Evolutionary conservation across 92 coral and sea anemone species (phyloP).

Genomic region (Plumapathes pennacea): DNA sequence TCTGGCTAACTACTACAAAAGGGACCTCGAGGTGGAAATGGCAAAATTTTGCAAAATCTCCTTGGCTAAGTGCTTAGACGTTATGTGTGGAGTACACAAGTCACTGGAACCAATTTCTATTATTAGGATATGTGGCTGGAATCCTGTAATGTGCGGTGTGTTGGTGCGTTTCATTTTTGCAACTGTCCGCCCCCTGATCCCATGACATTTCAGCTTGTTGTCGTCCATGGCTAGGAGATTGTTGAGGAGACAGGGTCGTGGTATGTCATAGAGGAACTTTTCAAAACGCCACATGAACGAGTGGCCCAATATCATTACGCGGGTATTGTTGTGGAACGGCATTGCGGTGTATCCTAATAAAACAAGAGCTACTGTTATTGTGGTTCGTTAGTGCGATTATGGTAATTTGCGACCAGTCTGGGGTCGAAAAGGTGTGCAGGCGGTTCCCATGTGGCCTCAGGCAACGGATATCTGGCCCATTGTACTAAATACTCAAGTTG

Average conservation of each 20-base stretch:
- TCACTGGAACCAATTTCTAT: constrained; percentile 27
- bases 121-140: not conserved
- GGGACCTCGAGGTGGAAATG: not conserved
- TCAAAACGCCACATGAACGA: constrained; percentile 13
- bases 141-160: not conserved
- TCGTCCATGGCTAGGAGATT: not conserved
- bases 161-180: not conserved
- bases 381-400: no score
- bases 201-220: not conserved
- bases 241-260: not conserved
- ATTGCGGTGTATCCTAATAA: no score
- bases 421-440: constrained; percentile 1
- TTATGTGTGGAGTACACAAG: not conserved
- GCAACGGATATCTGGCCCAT: constrained; percentile 8
- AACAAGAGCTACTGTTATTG: no score
- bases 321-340: no score
- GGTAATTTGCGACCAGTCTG: constrained; percentile 2
- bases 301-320: constrained; percentile 2
- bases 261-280: not conserved
- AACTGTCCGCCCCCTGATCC: constrained; percentile 20
- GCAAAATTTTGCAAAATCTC: not conserved
- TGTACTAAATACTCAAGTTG: constrained; percentile 9
- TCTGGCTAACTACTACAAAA: not conserved
- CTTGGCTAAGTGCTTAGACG: not conserved
- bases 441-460: constrained; percentile 19